phyloP scores from a whole-genome alignment of 2,888 invertebrate species.

The Loripinus fragilis region DNA sequence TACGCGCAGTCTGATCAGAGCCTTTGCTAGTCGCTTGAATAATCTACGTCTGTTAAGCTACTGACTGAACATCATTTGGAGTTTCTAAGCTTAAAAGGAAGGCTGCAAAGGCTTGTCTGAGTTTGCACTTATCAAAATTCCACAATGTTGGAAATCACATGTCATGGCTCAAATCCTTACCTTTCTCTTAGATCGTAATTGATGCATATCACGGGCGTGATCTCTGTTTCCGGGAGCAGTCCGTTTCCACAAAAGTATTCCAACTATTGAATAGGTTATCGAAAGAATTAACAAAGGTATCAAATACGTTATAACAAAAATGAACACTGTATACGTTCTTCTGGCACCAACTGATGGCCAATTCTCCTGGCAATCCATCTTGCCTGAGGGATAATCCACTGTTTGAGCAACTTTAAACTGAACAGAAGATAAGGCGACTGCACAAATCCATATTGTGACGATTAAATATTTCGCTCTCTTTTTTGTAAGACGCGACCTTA shows the following conservation, averaged over 20 bases:
- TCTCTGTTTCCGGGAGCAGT: slow-evolving; percentile 84
- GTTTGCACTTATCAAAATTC: too few relatives aligned
- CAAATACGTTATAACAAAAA: slow-evolving; percentile 80
- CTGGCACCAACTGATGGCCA: slow-evolving; percentile 61
- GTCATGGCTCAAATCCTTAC: slow-evolving; percentile 67
- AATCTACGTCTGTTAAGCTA: too few relatives aligned
- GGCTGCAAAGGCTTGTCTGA: too few relatives aligned
- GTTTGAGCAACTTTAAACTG: slow-evolving; percentile 81
- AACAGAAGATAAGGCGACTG: slow-evolving; percentile 82
- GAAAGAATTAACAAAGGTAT: slow-evolving; percentile 84
- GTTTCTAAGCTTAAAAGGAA: too few relatives aligned
- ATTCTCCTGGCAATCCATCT: slow-evolving; percentile 67
- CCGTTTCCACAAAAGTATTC: slow-evolving; percentile 83
- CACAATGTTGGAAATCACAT: too few relatives aligned
- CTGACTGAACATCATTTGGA: too few relatives aligned
- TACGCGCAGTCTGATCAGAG: too few relatives aligned
- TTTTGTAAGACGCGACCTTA: slow-evolving; percentile 83
- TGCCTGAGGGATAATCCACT: slow-evolving; percentile 49
- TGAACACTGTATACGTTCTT: slow-evolving; percentile 76
- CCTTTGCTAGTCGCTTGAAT: too few relatives aligned
- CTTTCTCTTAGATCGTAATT: slow-evolving; percentile 83
- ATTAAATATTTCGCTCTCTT: slow-evolving; percentile 82
- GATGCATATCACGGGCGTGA: slow-evolving; percentile 83
- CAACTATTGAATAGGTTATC: slow-evolving; percentile 84
- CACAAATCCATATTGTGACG: slow-evolving; percentile 83